Evolutionary conservation across 2,113 vertebrate genomes (phyloP).

Genomic region (Ploceus nigricollis): DNA sequence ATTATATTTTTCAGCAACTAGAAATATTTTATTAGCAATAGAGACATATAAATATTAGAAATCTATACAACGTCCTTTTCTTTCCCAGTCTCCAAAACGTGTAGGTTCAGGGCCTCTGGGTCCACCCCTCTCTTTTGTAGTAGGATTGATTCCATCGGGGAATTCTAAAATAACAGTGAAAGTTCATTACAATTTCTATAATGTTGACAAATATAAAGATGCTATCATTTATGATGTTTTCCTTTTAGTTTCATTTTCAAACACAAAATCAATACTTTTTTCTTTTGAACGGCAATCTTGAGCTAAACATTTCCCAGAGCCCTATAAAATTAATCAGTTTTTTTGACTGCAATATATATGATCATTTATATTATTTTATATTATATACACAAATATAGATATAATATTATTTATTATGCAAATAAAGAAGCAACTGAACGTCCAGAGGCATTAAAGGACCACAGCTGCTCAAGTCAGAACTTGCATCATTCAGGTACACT

Average conservation of each 20-base stretch:
- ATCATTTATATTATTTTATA: background rate
- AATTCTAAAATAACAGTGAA: slow-evolving; percentile 79
- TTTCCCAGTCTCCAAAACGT: slow-evolving; percentile 96
- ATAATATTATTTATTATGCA: background rate
- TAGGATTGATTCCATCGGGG: slow-evolving; percentile 88
- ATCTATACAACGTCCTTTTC: slow-evolving; percentile 96
- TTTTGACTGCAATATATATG: background rate
- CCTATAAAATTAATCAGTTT: background rate
- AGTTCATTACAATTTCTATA: background rate
- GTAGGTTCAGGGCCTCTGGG: slow-evolving; percentile 95
- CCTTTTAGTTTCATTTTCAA: background rate
- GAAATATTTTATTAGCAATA: background rate
- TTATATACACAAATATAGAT: background rate
- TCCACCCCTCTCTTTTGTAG: slow-evolving; percentile 91
- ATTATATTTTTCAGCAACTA: background rate
- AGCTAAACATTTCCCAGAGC: background rate
- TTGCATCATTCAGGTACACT: background rate
- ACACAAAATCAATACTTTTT: background rate
- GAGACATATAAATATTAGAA: slow-evolving; percentile 74
- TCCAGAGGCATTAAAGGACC: background rate
- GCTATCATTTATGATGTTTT: background rate
- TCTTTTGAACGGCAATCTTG: background rate
- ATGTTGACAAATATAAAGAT: background rate
- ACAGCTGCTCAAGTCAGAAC: background rate
- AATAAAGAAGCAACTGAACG: background rate